Percentiles rank a stretch among this genome's conserved stretches.
phyloP scores from a whole-genome alignment of 2,113 vertebrate species.

The Limanda limanda region DNA sequence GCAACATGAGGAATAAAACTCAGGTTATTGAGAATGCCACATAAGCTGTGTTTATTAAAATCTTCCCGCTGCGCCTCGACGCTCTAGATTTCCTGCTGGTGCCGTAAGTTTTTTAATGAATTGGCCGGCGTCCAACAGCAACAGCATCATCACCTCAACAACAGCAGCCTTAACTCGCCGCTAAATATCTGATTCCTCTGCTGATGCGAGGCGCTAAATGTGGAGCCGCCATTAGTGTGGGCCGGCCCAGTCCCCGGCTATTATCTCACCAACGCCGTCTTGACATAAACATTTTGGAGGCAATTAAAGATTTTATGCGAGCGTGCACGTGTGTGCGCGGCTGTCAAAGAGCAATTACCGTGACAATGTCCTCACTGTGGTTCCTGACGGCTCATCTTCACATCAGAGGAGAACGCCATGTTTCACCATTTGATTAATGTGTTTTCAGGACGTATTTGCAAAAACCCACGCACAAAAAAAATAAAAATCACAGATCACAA shows the following conservation, averaged over 20 bases:
- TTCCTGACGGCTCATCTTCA: constrained; percentile 45
- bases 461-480: neutral
- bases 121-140: constrained; percentile 61
- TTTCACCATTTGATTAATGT: constrained; percentile 64
- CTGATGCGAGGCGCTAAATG: constrained; percentile 61
- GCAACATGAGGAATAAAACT: constrained; percentile 3
- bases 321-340: constrained; percentile 14
- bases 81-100: constrained; percentile 55
- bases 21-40: constrained; percentile 45
- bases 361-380: constrained; percentile 61
- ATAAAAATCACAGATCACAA: constrained; percentile 6
- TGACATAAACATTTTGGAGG: constrained; percentile 72
- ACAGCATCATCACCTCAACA: constrained; percentile 51
- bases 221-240: constrained; percentile 64
- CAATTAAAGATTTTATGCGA: constrained; percentile 65
- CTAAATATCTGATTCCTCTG: constrained; percentile 56
- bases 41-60: constrained; percentile 63
- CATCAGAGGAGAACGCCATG: constrained; percentile 23
- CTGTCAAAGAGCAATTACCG: constrained; percentile 72
- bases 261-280: constrained; percentile 63
- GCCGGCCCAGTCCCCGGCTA: constrained; percentile 45
- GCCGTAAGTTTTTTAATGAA: constrained; percentile 68
- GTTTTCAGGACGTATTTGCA: constrained; percentile 42
- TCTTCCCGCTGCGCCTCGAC: constrained; percentile 7
- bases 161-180: constrained; percentile 38